Conservation (phyloP, 2,797 vertebrate species). For the Jordanella pulchra region DNA sequence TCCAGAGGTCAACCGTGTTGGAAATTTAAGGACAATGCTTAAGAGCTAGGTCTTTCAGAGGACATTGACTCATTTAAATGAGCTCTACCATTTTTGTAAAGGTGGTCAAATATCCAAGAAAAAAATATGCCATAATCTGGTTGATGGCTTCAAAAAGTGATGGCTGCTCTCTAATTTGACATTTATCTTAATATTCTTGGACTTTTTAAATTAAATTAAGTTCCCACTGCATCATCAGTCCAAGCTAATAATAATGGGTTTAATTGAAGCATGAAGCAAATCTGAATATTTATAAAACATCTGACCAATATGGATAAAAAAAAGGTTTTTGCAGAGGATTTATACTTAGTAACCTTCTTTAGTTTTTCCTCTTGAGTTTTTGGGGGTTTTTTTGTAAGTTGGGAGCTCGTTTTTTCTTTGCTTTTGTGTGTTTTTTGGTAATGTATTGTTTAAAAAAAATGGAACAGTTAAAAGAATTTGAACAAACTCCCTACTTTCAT, state of each 20-base stretch:
- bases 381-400: constrained; percentile 55
- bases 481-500: constrained; percentile 27
- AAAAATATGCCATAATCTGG: not conserved
- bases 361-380: constrained; percentile 36
- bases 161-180: not conserved
- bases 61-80: not conserved
- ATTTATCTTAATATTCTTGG: not conserved
- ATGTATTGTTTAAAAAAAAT: constrained; percentile 61
- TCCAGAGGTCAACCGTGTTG: not conserved
- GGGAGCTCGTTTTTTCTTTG: constrained; percentile 35
- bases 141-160: not conserved
- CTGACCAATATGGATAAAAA: not conserved
- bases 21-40: not conserved
- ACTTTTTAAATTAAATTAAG: not conserved
- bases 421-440: constrained; percentile 20
- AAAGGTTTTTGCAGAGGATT: constrained; percentile 29
- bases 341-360: constrained; percentile 50
- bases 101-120: not conserved
- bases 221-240: not conserved
- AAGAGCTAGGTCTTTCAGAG: not conserved
- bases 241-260: not conserved
- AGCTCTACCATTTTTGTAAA: not conserved
- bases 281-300: not conserved
- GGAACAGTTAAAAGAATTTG: constrained; percentile 42
- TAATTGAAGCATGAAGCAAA: not conserved